Base-by-base conservation (phyloP, 2,797 vertebrate species). In the Acestrorhynchus altus region DNA sequence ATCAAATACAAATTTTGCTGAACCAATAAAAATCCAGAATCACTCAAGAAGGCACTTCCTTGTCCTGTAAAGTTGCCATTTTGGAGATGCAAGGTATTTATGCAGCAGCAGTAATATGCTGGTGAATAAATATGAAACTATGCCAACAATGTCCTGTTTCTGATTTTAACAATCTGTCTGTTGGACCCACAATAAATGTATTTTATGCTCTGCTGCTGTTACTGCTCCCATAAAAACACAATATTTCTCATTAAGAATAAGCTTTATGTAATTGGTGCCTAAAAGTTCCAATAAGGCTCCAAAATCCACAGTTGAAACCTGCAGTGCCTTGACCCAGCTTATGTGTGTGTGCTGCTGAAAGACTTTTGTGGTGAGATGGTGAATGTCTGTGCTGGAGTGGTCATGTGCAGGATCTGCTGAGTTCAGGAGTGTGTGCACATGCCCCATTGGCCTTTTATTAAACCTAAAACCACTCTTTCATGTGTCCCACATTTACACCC, bases 381-480 rank as follows among this genome's bases (percentile, higher is more conserved):
- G 31, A 76, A 42, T 78, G 65, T 57, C 76, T 73, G 67, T 54
- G 60, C 60, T 51, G 64, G 10, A 81, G 74, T 60, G 76, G 77
- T 81, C 81, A 83, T 74, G 72, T 83, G 73, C 65, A 74, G 22
- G 52, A 42, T 70, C 77, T 52, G 71, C 24, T 63, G 67, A 76
- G 74, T 78, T 71, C 77, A 71, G 35, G 18, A 35, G n/a, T 64
- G 52, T 64, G n/a, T 68, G 64, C 71, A 67, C 72, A 66, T 71
- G 42, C 83, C 83, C 51, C 61, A 28, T 69, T 71, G 77, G 69
- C 79, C 63, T 70, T 76, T 84, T 20, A 66, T 80, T 81, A 79
- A 35, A 74, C 52, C 70, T 83, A 84, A 77, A 57, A 69, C 78
- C 47, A 31, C 28, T 71, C 46, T 79, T 70, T 79, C 76, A 54